Base-by-base conservation (phyloP, 2,797 vertebrate species). In the Octomys mimax region DNA sequence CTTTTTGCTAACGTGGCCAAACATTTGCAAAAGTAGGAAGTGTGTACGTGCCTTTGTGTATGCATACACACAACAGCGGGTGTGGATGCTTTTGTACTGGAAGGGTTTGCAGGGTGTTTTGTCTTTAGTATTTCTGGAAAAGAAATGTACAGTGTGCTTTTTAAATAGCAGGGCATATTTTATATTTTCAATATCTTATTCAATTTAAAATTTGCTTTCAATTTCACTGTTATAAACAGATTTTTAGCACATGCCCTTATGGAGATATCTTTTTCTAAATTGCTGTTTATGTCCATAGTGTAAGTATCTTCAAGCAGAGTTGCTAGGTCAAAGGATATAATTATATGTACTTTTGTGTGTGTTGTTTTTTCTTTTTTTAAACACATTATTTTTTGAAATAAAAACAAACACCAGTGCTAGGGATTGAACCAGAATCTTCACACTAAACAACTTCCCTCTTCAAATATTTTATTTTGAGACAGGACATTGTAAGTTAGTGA, bases 191-290 rank as follows among this genome's bases (percentile, higher is more conserved):
- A 42, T 95, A 73, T 22, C 64, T 94, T 82, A n/a, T 80, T 82
- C 93, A 62, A 68, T 5, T n/a, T 81, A 62, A 87, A 68, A 16
- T 1, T 96, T 88, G 31, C 73, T 92, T 95, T 95, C 61, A 82
- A 0, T 95, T 89, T 94, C 62, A 80, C 31, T 61, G 3, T 87
- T 79, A n/a, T 4, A 88, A 57, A 75, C 57, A 66, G 39, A 82
- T 92, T 89, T 93, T 33, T 24, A 79, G 22, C 39, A 26, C 42
- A 88, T 81, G 46, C 18, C 46, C 24, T 92, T 39, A 36, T 49
- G 6, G 57, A 89, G 73, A 28, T 52, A 80, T 49, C 18, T 84
- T 83, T 13, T 21, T 0, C 2, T 24, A 71, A 49, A 31, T 31
- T 57, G 36, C 71, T 92, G 54, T 36, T 85, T 68, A 62, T 94